phyloP scores from a whole-genome alignment of 2,888 invertebrate genomes.

The Ochropleura leucogaster region DNA sequence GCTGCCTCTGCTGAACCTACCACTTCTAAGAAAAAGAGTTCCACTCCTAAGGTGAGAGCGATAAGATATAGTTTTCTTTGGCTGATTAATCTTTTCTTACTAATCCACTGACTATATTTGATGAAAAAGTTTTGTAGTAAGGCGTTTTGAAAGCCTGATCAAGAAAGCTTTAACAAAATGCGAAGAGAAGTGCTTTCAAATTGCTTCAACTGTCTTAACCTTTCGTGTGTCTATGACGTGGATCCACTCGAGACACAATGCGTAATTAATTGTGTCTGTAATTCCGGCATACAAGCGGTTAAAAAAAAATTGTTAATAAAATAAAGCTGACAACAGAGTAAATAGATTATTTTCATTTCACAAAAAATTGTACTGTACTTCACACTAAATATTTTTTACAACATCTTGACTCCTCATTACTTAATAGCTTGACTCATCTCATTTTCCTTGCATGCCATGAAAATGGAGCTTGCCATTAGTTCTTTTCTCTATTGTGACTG shows the following conservation, averaged over 20 bases:
- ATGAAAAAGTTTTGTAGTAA: background rate
- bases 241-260: no score
- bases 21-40: constrained; percentile 83
- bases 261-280: no score
- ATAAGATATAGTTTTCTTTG: background rate
- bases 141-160: background rate
- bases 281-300: no score
- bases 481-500: background rate
- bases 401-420: background rate
- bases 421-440: background rate
- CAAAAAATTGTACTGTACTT: background rate
- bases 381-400: background rate
- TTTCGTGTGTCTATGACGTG: no score
- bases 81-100: background rate
- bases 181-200: no score
- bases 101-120: background rate
- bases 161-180: no score
- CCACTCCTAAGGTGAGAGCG: constrained; percentile 84
- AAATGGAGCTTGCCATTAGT: background rate
- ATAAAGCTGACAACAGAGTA: no score
- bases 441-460: background rate
- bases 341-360: no score
- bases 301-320: no score
- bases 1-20: constrained; percentile 68
- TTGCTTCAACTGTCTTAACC: no score